These are phyloP conservation scores for Gambusia affinis DNA, from an alignment of 2,113 vertebrate species.

Conservation along the genomic window DNA sequence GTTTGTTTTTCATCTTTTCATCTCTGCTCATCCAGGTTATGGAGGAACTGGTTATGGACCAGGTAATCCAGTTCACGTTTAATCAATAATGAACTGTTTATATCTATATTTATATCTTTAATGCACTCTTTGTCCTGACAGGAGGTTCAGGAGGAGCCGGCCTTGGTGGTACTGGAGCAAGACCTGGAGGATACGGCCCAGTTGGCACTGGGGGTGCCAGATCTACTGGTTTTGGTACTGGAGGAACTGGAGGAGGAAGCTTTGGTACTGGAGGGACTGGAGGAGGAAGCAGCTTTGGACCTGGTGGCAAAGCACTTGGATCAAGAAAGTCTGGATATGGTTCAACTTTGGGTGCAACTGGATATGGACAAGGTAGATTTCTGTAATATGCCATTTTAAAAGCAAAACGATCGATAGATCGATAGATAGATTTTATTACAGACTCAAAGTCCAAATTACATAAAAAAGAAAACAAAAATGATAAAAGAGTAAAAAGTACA, in stretches of 20 bases:
- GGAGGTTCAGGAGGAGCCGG: slow-evolving; percentile 43
- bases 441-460: no score
- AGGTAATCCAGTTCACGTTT: slow-evolving; percentile 34
- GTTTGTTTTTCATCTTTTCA: neutral
- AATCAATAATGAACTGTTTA: neutral
- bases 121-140: slow-evolving; percentile 4
- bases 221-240: slow-evolving; percentile 20
- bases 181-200: slow-evolving; percentile 18
- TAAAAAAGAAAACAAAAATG: no score
- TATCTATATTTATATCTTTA: neutral
- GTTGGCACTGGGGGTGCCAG: slow-evolving; percentile 7
- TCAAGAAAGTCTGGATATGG: slow-evolving; percentile 70
- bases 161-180: slow-evolving; percentile 28
- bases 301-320: slow-evolving; percentile 57
- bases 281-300: slow-evolving; percentile 41
- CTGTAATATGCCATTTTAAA: neutral
- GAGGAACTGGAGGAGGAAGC: slow-evolving; percentile 41
- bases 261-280: slow-evolving; percentile 14
- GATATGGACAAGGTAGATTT: slow-evolving; percentile 63
- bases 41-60: slow-evolving; percentile 55
- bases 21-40: slow-evolving; percentile 42
- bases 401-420: neutral
- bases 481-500: no score
- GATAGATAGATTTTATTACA: no score
- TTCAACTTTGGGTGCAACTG: slow-evolving; percentile 51